A percentile compares a stretch with the other conserved stretches of the same genome.
phyloP scores from a whole-genome alignment of 2,113 vertebrate species.

The Zootoca vivipara region DNA sequence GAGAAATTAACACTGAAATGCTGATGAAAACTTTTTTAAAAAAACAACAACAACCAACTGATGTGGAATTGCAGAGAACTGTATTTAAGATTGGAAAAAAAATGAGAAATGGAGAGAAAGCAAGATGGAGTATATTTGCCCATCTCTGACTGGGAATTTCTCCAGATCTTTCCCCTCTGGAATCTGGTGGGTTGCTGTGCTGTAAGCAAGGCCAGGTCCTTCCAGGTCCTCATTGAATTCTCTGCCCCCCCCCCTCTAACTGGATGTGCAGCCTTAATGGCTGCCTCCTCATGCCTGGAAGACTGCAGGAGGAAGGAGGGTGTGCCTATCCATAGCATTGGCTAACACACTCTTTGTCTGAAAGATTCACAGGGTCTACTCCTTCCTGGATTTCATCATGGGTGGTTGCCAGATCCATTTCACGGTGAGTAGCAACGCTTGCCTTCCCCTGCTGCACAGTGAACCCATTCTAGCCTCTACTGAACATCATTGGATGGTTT shows the following conservation, averaged over 20 bases:
- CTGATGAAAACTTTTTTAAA: too few species aligned
- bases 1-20: too few species aligned
- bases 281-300: too few species aligned
- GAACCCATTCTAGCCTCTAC: background rate
- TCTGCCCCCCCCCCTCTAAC: background rate
- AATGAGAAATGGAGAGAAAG: too few species aligned
- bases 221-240: background rate
- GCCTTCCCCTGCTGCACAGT: background rate
- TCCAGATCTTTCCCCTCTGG: background rate
- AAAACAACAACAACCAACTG: too few species aligned
- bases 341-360: constrained; percentile 10
- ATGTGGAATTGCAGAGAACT: too few species aligned
- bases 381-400: constrained; percentile 97
- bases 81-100: too few species aligned
- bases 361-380: constrained; percentile 93
- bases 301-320: fast-evolving
- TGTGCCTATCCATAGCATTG: fast-evolving
- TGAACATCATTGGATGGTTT: background rate
- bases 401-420: constrained; percentile 98
- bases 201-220: background rate
- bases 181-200: background rate
- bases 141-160: background rate
- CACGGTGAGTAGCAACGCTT: constrained; percentile 80
- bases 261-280: background rate
- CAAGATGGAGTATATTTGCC: too few species aligned